A percentile compares a stretch with the other conserved stretches of the same genome.
These are phyloP conservation scores for Latrodectus hesperus DNA, from an alignment of 2,888 invertebrate species.

Conservation along the genomic window DNA sequence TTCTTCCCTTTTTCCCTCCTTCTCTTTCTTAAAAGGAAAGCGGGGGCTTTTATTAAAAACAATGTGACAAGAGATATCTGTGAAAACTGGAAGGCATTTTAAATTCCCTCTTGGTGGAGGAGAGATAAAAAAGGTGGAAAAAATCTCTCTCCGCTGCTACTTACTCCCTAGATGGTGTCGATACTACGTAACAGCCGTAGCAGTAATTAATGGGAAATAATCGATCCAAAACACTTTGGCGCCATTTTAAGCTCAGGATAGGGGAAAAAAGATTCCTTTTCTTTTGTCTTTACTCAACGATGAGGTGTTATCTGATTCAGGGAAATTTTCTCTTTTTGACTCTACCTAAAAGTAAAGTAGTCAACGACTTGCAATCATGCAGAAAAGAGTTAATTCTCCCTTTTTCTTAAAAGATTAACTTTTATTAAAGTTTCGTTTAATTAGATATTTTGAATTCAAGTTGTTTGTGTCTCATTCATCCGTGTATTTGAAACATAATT, in stretches of 20 bases:
- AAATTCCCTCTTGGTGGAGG: conserved; percentile 15
- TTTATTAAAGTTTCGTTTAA: too few relatives aligned
- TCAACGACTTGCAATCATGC: too few relatives aligned
- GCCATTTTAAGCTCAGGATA: conserved; percentile 12
- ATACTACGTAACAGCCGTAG: conserved; percentile 17
- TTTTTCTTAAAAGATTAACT: too few relatives aligned
- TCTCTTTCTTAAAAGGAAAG: not conserved
- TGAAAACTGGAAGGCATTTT: conserved; percentile 33
- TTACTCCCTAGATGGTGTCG: not conserved
- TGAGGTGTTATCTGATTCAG: conserved; percentile 24
- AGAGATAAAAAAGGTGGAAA: conserved; percentile 17
- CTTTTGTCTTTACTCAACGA: conserved; percentile 40
- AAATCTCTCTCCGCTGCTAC: too few relatives aligned
- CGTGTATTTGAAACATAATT: too few relatives aligned
- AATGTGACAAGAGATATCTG: not conserved
- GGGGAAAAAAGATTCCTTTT: conserved; percentile 12
- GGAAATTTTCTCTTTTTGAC: not conserved
- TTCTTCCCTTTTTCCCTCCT: not conserved
- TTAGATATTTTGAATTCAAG: too few relatives aligned
- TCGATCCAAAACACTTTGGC: conserved; percentile 18
- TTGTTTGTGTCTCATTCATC: too few relatives aligned
- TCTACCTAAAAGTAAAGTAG: too few relatives aligned
- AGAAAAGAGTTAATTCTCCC: too few relatives aligned
- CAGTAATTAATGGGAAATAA: conserved; percentile 36
- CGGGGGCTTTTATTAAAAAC: conserved; percentile 27